Percentiles rank a stretch among this genome's conserved stretches.
phyloP scores from a whole-genome alignment of 2,888 invertebrate genomes.

The Endomychus coccineus region DNA sequence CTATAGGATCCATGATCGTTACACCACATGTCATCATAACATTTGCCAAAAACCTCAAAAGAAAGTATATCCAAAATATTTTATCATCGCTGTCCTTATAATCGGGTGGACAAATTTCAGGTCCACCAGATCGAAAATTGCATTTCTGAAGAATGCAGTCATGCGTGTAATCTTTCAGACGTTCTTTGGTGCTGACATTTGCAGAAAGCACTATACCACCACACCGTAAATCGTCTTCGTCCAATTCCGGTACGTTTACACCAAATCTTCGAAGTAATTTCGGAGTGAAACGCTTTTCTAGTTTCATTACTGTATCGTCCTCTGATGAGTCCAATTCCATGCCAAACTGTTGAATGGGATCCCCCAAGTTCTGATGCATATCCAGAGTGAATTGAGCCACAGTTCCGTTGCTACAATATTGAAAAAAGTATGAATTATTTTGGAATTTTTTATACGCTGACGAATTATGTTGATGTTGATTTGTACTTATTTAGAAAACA shows the following conservation, averaged over 20 bases:
- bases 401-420: conserved; percentile 29
- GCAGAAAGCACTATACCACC: conserved; percentile 63
- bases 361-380: conserved; percentile 67
- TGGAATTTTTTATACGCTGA: no score
- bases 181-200: conserved; percentile 56
- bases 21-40: conserved; percentile 79
- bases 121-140: conserved; percentile 65
- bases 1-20: conserved; percentile 83
- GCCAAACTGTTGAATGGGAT: conserved; percentile 67
- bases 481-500: no score
- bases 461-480: no score
- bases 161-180: conserved; percentile 54
- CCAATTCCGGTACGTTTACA: conserved; percentile 66
- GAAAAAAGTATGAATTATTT: no score
- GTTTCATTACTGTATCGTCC: conserved; percentile 66
- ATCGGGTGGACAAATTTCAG: conserved; percentile 71
- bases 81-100: conserved; percentile 70
- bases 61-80: conserved; percentile 78
- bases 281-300: conserved; percentile 62
- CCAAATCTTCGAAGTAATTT: conserved; percentile 57
- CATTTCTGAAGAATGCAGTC: conserved; percentile 74
- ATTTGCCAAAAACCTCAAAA: conserved; percentile 69
- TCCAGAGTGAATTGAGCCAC: conserved; percentile 28
- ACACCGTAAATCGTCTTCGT: conserved; percentile 66
- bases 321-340: conserved; percentile 68